A percentile compares a stretch with the other conserved stretches of the same genome.
These are phyloP conservation scores for Propsilocerus akamusi DNA, from an alignment of 1,140 invertebrate genomes.

Conservation along the genomic window DNA sequence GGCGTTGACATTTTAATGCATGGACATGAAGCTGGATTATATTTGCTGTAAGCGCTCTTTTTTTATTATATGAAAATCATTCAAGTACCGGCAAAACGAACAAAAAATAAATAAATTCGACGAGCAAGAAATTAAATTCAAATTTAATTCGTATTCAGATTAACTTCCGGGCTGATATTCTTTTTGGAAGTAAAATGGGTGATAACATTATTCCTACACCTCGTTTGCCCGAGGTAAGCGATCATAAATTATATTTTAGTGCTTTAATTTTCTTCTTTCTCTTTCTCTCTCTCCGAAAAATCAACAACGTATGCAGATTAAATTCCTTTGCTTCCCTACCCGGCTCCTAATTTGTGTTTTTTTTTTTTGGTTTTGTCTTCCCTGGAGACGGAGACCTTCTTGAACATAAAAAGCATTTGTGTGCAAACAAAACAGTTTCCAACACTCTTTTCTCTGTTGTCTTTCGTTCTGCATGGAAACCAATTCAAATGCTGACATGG, in stretches of 20 bases:
- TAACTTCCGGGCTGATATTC: slow-evolving; percentile 18
- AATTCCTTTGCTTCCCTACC: background rate
- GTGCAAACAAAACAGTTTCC: background rate
- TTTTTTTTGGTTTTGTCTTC: background rate
- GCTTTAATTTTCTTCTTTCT: too few relatives aligned
- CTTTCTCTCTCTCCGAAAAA: too few relatives aligned
- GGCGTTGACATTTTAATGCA: slow-evolving; percentile 21
- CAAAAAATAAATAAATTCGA: background rate
- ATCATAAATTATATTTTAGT: slow-evolving; percentile 2
- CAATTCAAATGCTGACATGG: too few relatives aligned
- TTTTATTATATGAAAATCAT: background rate
- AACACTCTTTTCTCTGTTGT: background rate
- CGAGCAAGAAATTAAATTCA: background rate
- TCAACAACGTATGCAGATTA: too few relatives aligned
- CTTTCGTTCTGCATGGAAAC: background rate
- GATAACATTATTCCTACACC: slow-evolving; percentile 18
- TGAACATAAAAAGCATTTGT: background rate
- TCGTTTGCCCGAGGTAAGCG: slow-evolving; percentile 17
- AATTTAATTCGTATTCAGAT: slow-evolving; percentile 10
- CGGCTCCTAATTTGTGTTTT: background rate
- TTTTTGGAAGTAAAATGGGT: slow-evolving; percentile 22
- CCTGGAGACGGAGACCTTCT: background rate
- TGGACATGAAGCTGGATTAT: slow-evolving; percentile 18
- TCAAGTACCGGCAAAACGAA: background rate
- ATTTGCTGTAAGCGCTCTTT: slow-evolving; percentile 17